Percentiles rank a stretch among this genome's conserved stretches.
Conservation (phyloP, 2,113 vertebrate species). For the Scolopax mira region DNA sequence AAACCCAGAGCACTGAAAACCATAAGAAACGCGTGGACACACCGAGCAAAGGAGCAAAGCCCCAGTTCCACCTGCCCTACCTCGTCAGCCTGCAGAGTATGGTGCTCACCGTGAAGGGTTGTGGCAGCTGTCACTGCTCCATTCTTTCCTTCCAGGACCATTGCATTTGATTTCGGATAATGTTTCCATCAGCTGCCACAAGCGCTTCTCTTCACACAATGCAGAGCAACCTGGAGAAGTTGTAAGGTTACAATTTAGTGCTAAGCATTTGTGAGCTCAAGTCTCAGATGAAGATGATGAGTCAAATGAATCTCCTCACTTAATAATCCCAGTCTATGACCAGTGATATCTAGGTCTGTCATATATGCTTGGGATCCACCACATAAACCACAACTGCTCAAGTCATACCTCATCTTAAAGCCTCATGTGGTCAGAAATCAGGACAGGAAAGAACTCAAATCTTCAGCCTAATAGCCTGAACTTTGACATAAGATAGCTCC, state of each 20-base stretch:
- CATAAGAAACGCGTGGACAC: background rate
- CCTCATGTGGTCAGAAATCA: background rate
- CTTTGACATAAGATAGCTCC: background rate
- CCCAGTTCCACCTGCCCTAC: background rate
- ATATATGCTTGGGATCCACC: background rate
- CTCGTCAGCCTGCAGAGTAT: background rate
- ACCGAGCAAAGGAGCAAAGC: background rate
- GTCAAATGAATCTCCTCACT: background rate
- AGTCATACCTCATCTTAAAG: background rate
- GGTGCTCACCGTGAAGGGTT: background rate
- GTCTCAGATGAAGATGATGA: background rate
- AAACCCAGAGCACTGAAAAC: background rate
- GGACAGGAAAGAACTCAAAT: background rate
- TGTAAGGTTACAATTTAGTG: background rate
- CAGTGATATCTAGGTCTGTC: background rate
- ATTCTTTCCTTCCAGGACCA: conserved; percentile 12
- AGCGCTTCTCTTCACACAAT: conserved; percentile 3
- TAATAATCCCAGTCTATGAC: background rate
- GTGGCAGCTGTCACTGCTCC: conserved; percentile 51
- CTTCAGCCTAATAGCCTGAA: background rate
- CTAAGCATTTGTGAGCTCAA: background rate
- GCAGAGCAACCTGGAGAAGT: background rate
- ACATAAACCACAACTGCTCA: background rate
- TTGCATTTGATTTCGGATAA: background rate
- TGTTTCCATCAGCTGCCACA: conserved; percentile 50